phyloP scores from a whole-genome alignment of 2,888 invertebrate genomes.

The Cyrtodaria siliqua region DNA sequence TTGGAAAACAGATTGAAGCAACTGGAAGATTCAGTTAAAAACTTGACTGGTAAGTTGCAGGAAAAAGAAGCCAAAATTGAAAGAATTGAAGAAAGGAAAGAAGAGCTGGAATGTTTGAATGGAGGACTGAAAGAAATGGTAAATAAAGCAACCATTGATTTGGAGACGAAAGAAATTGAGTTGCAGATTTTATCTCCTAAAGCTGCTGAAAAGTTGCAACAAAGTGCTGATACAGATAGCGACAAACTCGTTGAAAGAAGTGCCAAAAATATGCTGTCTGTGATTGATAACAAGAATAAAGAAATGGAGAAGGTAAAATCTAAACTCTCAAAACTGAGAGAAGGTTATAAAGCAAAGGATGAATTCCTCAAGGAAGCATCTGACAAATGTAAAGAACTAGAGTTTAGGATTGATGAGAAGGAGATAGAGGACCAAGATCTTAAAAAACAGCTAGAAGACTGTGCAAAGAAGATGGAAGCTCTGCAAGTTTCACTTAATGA shows the following conservation, averaged over 20 bases:
- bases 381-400: constrained; percentile 34
- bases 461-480: constrained; percentile 32
- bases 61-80: constrained; percentile 39
- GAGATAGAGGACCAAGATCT: constrained; percentile 49
- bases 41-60: constrained; percentile 31
- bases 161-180: constrained; percentile 59
- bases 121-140: constrained; percentile 68
- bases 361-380: constrained; percentile 36
- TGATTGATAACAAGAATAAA: constrained; percentile 30
- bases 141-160: constrained; percentile 60
- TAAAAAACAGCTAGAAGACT: constrained; percentile 32
- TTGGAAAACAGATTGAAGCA: constrained; percentile 39
- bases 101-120: constrained; percentile 79
- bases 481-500: constrained; percentile 20
- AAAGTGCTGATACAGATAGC: constrained; percentile 13
- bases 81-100: constrained; percentile 88
- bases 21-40: constrained; percentile 38
- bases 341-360: constrained; percentile 49
- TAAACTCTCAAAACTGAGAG: constrained; percentile 39
- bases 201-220: constrained; percentile 10
- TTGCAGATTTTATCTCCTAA: constrained; percentile 48
- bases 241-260: constrained; percentile 16
- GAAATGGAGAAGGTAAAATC: constrained; percentile 41
- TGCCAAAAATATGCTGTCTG: no score
- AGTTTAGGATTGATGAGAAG: constrained; percentile 48